phyloP scores from a whole-genome alignment of 2,113 vertebrate genomes.

The Engraulis encrasicolus region DNA sequence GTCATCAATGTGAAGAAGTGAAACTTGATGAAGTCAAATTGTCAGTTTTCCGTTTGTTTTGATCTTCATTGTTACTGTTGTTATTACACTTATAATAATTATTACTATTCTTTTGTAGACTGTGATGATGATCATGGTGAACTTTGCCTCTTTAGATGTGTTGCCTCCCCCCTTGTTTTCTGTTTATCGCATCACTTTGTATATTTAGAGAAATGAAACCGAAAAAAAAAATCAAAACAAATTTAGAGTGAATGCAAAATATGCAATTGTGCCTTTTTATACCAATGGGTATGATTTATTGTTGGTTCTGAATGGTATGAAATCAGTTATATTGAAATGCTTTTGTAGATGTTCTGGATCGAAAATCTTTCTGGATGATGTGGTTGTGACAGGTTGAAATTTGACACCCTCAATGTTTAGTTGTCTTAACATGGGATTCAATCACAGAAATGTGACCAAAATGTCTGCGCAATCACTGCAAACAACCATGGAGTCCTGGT shows the following conservation, averaged over 20 bases:
- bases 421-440: constrained; percentile 84
- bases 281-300: constrained; percentile 90
- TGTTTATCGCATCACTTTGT: constrained; percentile 89
- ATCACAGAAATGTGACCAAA: constrained; percentile 75
- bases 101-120: background rate
- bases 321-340: constrained; percentile 79
- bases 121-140: background rate
- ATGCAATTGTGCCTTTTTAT: constrained; percentile 99
- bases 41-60: constrained; percentile 40
- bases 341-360: constrained; percentile 80
- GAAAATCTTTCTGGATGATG: constrained; percentile 57
- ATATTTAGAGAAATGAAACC: constrained; percentile 79
- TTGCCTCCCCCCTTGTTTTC: constrained; percentile 30
- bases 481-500: background rate
- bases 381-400: constrained; percentile 66
- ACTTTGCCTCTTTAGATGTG: background rate
- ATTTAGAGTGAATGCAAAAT: constrained; percentile 96
- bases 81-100: background rate
- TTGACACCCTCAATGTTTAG: constrained; percentile 76
- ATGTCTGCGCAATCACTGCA: constrained; percentile 43
- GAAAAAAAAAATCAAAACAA: constrained; percentile 51
- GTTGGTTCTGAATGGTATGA: constrained; percentile 86
- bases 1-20: constrained; percentile 2
- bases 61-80: background rate
- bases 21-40: constrained; percentile 9